phyloP scores from a whole-genome alignment of 2,888 invertebrate species.

The Eupithecia abbreviata region DNA sequence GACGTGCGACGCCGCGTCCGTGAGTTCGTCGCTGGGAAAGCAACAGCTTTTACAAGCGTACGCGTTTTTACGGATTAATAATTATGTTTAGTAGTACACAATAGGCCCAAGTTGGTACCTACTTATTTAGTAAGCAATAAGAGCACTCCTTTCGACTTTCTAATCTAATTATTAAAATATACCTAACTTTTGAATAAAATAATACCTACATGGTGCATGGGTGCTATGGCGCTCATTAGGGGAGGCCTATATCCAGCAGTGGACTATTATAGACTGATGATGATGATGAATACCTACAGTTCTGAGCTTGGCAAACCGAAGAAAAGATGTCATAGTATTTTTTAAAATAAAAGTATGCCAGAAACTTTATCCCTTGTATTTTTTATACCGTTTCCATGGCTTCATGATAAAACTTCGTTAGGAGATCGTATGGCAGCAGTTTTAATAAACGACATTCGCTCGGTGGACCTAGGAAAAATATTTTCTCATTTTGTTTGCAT shows the following conservation, averaged over 20 bases:
- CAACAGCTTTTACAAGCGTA: not conserved
- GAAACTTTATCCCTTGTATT: not conserved
- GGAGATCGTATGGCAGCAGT: constrained; percentile 46
- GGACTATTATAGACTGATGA: too few relatives aligned
- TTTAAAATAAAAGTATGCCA: not conserved
- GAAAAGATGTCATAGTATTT: not conserved
- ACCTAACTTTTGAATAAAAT: not conserved
- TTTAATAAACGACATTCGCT: constrained; percentile 45
- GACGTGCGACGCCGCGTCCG: constrained; percentile 31
- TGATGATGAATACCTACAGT: too few relatives aligned
- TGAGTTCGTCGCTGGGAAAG: not conserved
- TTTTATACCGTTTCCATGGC: constrained; percentile 22
- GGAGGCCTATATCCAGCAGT: too few relatives aligned
- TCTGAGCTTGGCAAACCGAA: not conserved
- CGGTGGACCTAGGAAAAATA: constrained; percentile 29
- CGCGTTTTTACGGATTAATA: constrained; percentile 20
- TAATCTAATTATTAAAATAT: not conserved
- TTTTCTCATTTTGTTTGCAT: constrained; percentile 42
- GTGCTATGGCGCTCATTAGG: too few relatives aligned
- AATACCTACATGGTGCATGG: too few relatives aligned
- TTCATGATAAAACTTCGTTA: constrained; percentile 53
- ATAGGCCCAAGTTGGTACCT: not conserved
- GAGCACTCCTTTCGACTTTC: not conserved
- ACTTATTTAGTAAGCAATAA: not conserved
- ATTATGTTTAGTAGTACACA: constrained; percentile 13